phyloP scores from a whole-genome alignment of 2,113 vertebrate species.

The Hoplias malabaricus region DNA sequence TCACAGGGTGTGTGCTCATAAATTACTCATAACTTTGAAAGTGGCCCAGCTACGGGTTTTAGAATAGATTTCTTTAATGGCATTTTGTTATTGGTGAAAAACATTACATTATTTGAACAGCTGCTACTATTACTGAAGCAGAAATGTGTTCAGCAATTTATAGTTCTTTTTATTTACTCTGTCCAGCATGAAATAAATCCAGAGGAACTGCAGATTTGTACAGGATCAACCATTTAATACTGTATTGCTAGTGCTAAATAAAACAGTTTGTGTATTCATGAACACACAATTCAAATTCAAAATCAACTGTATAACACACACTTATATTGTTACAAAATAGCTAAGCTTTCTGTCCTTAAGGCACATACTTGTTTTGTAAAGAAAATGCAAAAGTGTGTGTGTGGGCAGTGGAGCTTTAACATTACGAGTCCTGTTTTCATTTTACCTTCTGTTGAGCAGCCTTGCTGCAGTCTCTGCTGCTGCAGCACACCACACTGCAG shows the following conservation, averaged over 20 bases:
- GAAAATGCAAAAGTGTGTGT: not conserved
- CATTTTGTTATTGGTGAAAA: no score
- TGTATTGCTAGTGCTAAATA: not conserved
- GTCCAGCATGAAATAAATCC: not conserved
- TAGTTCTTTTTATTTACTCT: not conserved
- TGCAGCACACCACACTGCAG: slow-evolving; percentile 11
- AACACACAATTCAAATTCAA: not conserved
- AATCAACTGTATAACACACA: not conserved
- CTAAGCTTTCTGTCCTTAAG: no score
- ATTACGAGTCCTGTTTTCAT: not conserved
- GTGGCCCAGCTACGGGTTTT: no score
- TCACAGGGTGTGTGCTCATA: no score
- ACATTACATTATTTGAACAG: not conserved
- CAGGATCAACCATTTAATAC: not conserved
- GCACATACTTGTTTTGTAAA: not conserved
- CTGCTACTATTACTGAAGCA: not conserved
- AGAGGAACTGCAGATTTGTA: not conserved
- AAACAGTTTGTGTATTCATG: not conserved
- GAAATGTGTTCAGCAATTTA: not conserved
- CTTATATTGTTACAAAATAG: not conserved
- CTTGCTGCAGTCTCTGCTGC: slow-evolving; percentile 31
- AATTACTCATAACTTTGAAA: no score
- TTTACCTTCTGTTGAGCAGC: slow-evolving; percentile 20
- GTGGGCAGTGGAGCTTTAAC: not conserved
- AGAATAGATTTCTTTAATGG: no score